Percentiles rank a stretch among this genome's conserved stretches.
phyloP scores from a whole-genome alignment of 2,797 vertebrate genomes.

The Chloroceryle inda region DNA sequence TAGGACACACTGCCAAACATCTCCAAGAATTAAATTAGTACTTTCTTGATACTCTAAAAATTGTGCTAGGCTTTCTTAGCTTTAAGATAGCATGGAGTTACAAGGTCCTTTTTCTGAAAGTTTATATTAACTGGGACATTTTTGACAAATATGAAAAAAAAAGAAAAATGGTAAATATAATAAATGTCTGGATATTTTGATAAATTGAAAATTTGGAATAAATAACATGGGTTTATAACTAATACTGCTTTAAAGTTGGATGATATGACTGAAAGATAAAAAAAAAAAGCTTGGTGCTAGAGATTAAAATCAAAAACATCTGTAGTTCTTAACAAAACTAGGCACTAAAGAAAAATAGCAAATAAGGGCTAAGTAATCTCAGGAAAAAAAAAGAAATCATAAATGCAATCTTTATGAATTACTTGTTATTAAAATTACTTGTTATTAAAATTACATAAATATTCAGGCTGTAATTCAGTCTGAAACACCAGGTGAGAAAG shows the following conservation, averaged over 20 bases:
- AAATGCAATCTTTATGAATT: background rate
- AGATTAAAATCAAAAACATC: background rate
- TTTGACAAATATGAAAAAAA: background rate
- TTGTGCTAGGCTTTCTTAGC: background rate
- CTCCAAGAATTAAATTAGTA: background rate
- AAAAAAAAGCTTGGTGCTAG: background rate
- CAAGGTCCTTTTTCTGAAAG: background rate
- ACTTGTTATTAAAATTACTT: background rate
- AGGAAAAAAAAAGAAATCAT: background rate
- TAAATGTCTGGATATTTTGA: background rate
- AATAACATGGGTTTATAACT: background rate
- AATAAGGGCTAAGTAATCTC: background rate
- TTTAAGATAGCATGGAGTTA: background rate
- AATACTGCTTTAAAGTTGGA: background rate
- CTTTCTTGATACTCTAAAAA: background rate
- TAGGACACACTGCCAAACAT: background rate
- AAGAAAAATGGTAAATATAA: background rate
- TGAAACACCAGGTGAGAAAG: background rate
- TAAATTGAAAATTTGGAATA: background rate
- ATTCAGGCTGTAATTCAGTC: background rate
- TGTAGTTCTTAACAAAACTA: background rate
- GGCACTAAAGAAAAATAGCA: background rate
- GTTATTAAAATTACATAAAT: background rate
- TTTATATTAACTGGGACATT: background rate
- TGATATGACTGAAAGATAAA: background rate